These are phyloP conservation scores for Stenodera caucasica DNA, from an alignment of 2,888 invertebrate genomes.

Conservation along the genomic window DNA sequence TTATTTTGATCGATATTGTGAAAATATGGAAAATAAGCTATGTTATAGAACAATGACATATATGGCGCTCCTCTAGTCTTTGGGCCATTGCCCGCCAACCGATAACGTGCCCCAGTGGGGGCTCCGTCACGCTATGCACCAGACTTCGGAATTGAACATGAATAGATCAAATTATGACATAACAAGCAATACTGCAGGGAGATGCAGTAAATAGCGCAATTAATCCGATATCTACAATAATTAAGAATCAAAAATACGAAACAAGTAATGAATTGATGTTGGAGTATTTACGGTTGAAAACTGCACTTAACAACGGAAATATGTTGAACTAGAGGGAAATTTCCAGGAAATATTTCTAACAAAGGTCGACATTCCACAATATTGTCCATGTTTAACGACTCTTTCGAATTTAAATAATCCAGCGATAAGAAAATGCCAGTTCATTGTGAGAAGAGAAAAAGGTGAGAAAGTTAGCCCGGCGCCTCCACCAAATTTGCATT, in stretches of 20 bases:
- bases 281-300: neutral
- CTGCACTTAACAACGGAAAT: neutral
- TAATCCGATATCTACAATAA: too few relatives aligned
- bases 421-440: neutral
- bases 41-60: conserved; percentile 4
- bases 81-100: conserved; percentile 22
- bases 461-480: conserved; percentile 4
- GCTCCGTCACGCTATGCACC: conserved; percentile 54
- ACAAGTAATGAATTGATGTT: too few relatives aligned
- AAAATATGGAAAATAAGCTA: neutral
- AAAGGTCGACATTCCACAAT: neutral
- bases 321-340: neutral
- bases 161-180: conserved; percentile 33
- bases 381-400: neutral
- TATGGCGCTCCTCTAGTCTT: conserved; percentile 20
- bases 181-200: conserved; percentile 31
- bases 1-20: neutral
- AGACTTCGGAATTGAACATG: conserved; percentile 28
- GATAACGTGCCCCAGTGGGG: conserved; percentile 75
- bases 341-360: neutral
- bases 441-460: neutral
- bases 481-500: conserved; percentile 12
- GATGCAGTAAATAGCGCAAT: too few relatives aligned
- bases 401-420: neutral
- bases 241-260: too few relatives aligned